These are phyloP conservation scores for Allophyes oxyacanthae DNA, from an alignment of 2,888 invertebrate species.

Conservation along the genomic window DNA sequence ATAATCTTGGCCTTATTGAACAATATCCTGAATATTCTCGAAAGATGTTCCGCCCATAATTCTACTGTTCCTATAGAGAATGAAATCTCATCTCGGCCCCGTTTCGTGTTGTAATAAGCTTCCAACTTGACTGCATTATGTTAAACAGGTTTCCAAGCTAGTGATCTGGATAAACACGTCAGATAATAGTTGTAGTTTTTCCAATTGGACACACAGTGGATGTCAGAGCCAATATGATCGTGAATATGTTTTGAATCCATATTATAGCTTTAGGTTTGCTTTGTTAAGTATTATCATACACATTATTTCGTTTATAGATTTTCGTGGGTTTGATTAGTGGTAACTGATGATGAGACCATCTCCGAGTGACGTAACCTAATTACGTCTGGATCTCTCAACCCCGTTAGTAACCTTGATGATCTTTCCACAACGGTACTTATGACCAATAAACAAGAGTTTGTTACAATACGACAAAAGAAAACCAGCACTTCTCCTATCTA, in stretches of 20 bases:
- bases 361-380: too few relatives aligned
- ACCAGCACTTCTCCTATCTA: too few relatives aligned
- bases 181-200: constrained; percentile 36
- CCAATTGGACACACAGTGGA: constrained; percentile 35
- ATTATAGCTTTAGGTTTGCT: too few relatives aligned
- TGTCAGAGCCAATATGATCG: constrained; percentile 13
- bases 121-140: constrained; percentile 43
- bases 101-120: constrained; percentile 20
- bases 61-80: constrained; percentile 11
- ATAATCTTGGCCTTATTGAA: constrained; percentile 28
- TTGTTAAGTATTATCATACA: too few relatives aligned
- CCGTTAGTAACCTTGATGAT: too few relatives aligned
- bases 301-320: too few relatives aligned
- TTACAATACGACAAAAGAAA: too few relatives aligned
- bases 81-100: constrained; percentile 12
- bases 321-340: too few relatives aligned
- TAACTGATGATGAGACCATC: too few relatives aligned
- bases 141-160: constrained; percentile 46
- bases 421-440: too few relatives aligned
- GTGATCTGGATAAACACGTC: constrained; percentile 53
- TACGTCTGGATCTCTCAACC: too few relatives aligned
- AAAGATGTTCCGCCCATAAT: constrained; percentile 7
- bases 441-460: too few relatives aligned
- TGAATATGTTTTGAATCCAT: constrained; percentile 9
- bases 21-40: constrained; percentile 16